phyloP scores from a whole-genome alignment of 1,140 invertebrate species.

The Drosophila pseudoananassae region DNA sequence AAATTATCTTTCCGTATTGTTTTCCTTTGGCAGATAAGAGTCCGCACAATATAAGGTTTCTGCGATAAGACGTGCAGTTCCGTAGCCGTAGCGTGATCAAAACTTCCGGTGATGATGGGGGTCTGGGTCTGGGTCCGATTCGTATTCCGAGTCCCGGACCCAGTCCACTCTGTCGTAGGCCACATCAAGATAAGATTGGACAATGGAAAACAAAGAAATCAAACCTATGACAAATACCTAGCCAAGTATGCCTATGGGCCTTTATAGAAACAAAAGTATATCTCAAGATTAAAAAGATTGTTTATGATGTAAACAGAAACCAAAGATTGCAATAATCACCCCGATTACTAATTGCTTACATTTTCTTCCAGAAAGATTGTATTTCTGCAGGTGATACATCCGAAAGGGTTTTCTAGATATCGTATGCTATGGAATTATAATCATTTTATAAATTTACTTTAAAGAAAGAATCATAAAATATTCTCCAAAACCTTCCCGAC shows the following conservation, averaged over 20 bases:
- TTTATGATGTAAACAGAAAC: constrained; percentile 41
- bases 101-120: constrained; percentile 69
- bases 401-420: not conserved
- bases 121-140: not conserved
- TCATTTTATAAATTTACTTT: not conserved
- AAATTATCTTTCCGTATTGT: constrained; percentile 36
- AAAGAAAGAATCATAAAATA: not conserved
- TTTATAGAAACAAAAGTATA: not conserved
- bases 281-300: constrained; percentile 16
- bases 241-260: not conserved
- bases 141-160: not conserved
- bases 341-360: constrained; percentile 6
- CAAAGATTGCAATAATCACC: not conserved
- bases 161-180: constrained; percentile 62
- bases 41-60: constrained; percentile 11
- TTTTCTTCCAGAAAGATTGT: constrained; percentile 8
- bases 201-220: constrained; percentile 42
- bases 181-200: constrained; percentile 64
- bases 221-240: constrained; percentile 35
- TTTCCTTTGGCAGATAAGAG: constrained; percentile 36
- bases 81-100: constrained; percentile 32
- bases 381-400: not conserved
- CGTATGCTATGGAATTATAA: not conserved
- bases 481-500: not conserved
- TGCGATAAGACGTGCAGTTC: constrained; percentile 58